Percentiles rank a stretch among this genome's conserved stretches.
Evolutionary conservation across 2,797 vertebrate genomes (phyloP).

Genomic region (Benthosema pterotum): DNA sequence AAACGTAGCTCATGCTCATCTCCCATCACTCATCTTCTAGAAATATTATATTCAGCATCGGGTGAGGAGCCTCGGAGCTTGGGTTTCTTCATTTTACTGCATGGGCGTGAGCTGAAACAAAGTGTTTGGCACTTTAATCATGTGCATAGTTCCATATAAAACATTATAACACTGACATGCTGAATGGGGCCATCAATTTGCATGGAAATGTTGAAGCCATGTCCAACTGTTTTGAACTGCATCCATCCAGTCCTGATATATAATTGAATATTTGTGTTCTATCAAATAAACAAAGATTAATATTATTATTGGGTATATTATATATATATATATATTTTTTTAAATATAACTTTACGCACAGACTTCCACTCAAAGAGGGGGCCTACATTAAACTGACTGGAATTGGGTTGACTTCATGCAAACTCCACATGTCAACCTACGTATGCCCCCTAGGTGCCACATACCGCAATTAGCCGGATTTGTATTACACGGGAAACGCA

Average conservation of each 20-base stretch:
- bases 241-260: no score
- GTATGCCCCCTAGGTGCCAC: not conserved
- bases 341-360: not conserved
- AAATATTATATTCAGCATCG: constrained; percentile 36
- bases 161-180: no score
- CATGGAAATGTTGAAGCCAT: no score
- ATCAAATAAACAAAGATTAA: no score
- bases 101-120: constrained; percentile 29
- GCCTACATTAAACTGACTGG: not conserved
- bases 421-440: not conserved
- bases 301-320: no score
- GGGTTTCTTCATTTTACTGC: constrained; percentile 39
- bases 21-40: not conserved
- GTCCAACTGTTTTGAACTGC: no score
- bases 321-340: no score
- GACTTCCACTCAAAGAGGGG: not conserved
- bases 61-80: not conserved
- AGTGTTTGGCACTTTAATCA: constrained; percentile 34
- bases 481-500: constrained; percentile 25
- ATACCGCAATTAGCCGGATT: constrained; percentile 15
- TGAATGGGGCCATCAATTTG: no score
- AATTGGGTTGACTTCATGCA: not conserved
- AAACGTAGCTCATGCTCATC: no score
- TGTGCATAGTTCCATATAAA: not conserved
- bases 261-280: no score